Percentiles rank a stretch among this genome's conserved stretches.
These are phyloP conservation scores for Andrena trimmerana DNA, from an alignment of 2,888 invertebrate genomes.

Conservation along the genomic window DNA sequence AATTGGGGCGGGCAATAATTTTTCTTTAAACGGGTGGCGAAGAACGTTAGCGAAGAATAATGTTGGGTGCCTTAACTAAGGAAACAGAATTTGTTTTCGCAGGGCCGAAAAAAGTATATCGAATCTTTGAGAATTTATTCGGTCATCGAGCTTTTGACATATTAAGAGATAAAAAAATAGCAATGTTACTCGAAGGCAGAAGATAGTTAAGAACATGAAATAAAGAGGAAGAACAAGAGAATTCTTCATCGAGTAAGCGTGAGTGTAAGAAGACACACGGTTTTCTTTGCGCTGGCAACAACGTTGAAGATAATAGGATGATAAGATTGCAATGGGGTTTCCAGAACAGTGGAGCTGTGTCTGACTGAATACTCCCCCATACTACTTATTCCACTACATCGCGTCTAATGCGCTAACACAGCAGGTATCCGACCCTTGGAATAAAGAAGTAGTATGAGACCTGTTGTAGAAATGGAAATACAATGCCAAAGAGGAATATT, in stretches of 20 bases:
- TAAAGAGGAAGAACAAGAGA: background rate
- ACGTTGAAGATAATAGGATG: background rate
- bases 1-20: background rate
- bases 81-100: background rate
- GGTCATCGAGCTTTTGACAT: background rate
- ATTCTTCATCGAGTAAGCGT: background rate
- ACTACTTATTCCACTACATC: constrained; percentile 3
- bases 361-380: background rate
- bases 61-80: background rate
- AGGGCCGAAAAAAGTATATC: background rate
- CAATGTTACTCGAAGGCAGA: background rate
- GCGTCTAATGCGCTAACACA: background rate
- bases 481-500: background rate
- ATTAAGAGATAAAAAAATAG: background rate
- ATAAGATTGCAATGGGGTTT: background rate
- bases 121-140: background rate
- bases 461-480: background rate
- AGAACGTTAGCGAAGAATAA: constrained; percentile 1
- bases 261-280: background rate
- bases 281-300: background rate
- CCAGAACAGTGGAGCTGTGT: background rate
- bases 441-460: background rate
- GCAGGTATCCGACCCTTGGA: background rate
- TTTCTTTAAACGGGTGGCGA: background rate
- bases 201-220: background rate